phyloP scores from a whole-genome alignment of 2,113 vertebrate genomes.

The Notarius quadriscutis region DNA sequence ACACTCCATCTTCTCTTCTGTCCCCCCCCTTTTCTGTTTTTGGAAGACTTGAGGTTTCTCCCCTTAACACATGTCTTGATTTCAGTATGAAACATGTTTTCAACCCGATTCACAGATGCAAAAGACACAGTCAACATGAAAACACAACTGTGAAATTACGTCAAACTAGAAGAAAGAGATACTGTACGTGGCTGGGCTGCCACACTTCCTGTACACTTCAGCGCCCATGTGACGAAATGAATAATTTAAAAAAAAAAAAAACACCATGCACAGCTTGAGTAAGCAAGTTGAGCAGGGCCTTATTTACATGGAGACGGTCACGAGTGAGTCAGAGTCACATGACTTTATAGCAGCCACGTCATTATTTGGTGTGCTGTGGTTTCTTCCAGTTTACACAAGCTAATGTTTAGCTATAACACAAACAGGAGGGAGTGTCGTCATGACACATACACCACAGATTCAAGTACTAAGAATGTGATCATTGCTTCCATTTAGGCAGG shows the following conservation, averaged over 20 bases:
- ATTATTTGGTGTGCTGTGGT: conserved; percentile 55
- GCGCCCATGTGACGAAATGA: conserved; percentile 41
- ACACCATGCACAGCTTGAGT: conserved; percentile 30
- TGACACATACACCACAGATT: conserved; percentile 64
- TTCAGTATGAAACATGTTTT: neutral
- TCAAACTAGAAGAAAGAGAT: neutral
- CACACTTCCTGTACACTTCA: conserved; percentile 21
- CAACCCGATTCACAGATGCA: neutral
- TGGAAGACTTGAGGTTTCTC: neutral
- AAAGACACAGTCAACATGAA: neutral
- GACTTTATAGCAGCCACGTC: conserved; percentile 61
- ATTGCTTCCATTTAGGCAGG: conserved; percentile 49
- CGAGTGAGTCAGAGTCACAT: conserved; percentile 59
- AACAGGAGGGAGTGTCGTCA: conserved; percentile 68
- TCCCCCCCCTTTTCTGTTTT: neutral
- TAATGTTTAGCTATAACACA: conserved; percentile 70
- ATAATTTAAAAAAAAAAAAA: conserved; percentile 20
- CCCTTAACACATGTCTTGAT: neutral
- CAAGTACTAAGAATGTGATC: conserved; percentile 49
- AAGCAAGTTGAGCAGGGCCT: conserved; percentile 59
- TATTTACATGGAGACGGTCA: conserved; percentile 69
- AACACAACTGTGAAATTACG: neutral
- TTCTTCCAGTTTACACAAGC: conserved; percentile 61
- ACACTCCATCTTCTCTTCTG: neutral
- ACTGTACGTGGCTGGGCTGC: neutral